Base-by-base conservation (phyloP, 2,113 vertebrate genomes). In the Formicarius rufipectus region DNA sequence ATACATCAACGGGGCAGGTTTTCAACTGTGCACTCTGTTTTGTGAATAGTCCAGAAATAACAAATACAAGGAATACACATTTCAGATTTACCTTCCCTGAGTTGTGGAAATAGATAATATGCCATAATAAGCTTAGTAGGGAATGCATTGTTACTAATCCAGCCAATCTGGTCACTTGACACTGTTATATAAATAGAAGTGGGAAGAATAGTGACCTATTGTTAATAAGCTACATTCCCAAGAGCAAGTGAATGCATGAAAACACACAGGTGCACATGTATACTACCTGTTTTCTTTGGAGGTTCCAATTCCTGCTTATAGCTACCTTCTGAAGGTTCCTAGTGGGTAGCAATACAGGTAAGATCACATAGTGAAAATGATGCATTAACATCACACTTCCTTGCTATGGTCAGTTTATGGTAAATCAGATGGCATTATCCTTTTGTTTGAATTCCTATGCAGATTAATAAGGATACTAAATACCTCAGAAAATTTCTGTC, bases 201-300 rank as follows among this genome's bases (percentile, higher is more conserved):
- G 94, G 91, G n/a, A n/a, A n/a, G n/a, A 94, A 93, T 78, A 79
- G 87, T 55, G 39, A 87, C 40, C 87, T 53, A 78, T 85, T 95
- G 90, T 93, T 94, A 50, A 62, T 87, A 60, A 87, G 35, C 53
- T 5, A 0, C 0, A 0, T 69, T 86, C 66, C 56, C 35, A 68
- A 35, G 4, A 21, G 21, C 0, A 15, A 31, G 1, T 1, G 3
- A 40, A 6, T 28, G 50, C 5, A 2, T 66, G 22, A 24, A 33
- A 4, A 7, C 44, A 19, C 49, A 19, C 2, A 0, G 3, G 1
- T 2, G 1, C 44, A 39, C 79, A 27, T 0, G 0, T 30, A 2
- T 83, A 71, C 80, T 63, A 6, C 50, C 42, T 71, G 5, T 33
- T 85, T 73, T 56, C 74, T 64, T 28, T n/a, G 58, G 33, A 56